phyloP scores from a whole-genome alignment of 2,888 invertebrate species.

The Keiferia lycopersicella region DNA sequence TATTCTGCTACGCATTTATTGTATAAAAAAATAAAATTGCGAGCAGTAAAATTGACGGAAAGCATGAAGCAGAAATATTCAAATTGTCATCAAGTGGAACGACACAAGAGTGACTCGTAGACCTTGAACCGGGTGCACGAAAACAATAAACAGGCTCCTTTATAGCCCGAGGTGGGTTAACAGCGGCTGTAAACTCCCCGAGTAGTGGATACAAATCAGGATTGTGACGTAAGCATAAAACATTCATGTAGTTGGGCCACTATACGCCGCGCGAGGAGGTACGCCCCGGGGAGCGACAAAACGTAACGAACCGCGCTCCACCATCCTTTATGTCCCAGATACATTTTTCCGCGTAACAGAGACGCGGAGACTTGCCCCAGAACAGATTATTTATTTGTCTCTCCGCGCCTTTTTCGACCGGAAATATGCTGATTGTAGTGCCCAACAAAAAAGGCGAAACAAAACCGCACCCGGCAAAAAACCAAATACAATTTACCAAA shows the following conservation, averaged over 20 bases:
- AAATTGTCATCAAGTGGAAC: not conserved
- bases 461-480: constrained; percentile 22
- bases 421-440: constrained; percentile 58
- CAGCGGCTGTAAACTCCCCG: constrained; percentile 56
- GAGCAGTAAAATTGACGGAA: not conserved
- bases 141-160: constrained; percentile 66
- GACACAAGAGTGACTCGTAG: constrained; percentile 24
- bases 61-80: not conserved
- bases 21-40: not conserved
- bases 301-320: constrained; percentile 74
- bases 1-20: too few relatives aligned
- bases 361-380: constrained; percentile 58
- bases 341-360: constrained; percentile 65
- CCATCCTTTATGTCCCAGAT: constrained; percentile 71
- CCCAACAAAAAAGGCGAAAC: constrained; percentile 43
- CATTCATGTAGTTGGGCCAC: constrained; percentile 64
- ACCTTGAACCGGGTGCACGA: constrained; percentile 52
- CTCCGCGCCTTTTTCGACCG: constrained; percentile 50
- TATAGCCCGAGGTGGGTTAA: constrained; percentile 56
- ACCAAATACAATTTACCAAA: constrained; percentile 27
- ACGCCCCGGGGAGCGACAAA: constrained; percentile 73
- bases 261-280: constrained; percentile 53
- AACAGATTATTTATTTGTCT: constrained; percentile 74
- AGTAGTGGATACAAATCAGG: constrained; percentile 74
- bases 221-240: constrained; percentile 72